Evolutionary conservation across 1,140 invertebrate species (phyloP).

Genomic region (Drosophila ohnishii): DNA sequence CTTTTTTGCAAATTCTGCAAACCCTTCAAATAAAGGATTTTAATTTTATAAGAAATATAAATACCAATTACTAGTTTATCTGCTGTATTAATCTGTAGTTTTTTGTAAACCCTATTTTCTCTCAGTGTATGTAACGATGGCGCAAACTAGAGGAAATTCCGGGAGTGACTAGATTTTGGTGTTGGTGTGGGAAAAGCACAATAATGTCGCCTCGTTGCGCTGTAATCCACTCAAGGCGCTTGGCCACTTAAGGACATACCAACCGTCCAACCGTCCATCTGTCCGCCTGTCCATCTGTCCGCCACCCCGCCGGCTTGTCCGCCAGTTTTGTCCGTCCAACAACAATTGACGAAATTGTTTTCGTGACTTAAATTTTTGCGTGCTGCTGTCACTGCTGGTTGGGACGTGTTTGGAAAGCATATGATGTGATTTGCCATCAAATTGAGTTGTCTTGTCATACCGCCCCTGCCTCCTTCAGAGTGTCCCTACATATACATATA

Average conservation of each 20-base stretch:
- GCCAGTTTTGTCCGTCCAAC: conserved; percentile 40
- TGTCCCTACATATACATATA: not conserved
- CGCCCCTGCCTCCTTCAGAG: not conserved
- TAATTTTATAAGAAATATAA: not conserved
- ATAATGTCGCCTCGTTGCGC: conserved; percentile 65
- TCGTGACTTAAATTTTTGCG: conserved; percentile 83
- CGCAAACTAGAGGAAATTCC: conserved; percentile 6
- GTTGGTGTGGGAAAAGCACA: conserved; percentile 26
- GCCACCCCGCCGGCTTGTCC: conserved; percentile 9
- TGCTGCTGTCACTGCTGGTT: conserved; percentile 56
- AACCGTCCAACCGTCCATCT: conserved; percentile 12
- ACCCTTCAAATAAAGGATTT: too few relatives aligned
- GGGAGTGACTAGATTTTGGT: conserved; percentile 5
- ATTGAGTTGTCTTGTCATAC: conserved; percentile 71
- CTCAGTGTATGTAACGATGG: conserved; percentile 11
- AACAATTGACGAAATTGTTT: conserved; percentile 83
- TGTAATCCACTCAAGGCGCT: conserved; percentile 74
- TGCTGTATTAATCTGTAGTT: not conserved
- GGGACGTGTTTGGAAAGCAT: conserved; percentile 82
- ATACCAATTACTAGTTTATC: not conserved
- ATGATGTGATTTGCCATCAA: conserved; percentile 82
- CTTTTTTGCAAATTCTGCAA: too few relatives aligned
- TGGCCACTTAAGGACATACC: conserved; percentile 37
- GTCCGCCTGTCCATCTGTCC: conserved; percentile 2
- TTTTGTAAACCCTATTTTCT: not conserved